phyloP scores from a whole-genome alignment of 2,113 vertebrate genomes.

The Malurus elegans region DNA sequence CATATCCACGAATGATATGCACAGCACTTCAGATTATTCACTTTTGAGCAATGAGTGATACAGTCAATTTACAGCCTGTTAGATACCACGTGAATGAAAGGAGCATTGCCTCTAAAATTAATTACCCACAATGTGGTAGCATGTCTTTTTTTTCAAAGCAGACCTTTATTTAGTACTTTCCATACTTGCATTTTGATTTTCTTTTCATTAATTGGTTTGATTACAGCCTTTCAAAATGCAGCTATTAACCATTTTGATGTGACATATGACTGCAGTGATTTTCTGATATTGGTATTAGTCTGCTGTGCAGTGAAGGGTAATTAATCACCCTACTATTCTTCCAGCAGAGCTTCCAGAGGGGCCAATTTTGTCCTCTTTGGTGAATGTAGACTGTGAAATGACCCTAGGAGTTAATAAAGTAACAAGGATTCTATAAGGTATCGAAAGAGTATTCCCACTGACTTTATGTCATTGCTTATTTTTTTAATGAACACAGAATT shows the following conservation, averaged over 20 bases:
- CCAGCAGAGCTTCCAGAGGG: background rate
- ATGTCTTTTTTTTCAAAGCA: constrained; percentile 12
- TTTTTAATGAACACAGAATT: background rate
- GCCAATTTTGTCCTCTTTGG: background rate
- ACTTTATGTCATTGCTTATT: background rate
- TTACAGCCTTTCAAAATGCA: constrained; percentile 40
- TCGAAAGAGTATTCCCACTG: background rate
- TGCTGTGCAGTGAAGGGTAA: background rate
- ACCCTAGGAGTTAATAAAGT: background rate
- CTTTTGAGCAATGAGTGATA: background rate
- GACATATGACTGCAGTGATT: constrained; percentile 33
- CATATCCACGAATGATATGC: background rate
- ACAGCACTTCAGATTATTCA: background rate
- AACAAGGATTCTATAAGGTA: background rate
- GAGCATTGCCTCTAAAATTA: background rate
- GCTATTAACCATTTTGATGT: constrained; percentile 29
- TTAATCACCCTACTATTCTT: constrained; percentile 21
- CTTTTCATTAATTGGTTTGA: constrained; percentile 54
- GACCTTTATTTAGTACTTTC: constrained; percentile 35
- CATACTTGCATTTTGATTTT: constrained; percentile 19
- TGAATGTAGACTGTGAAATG: background rate
- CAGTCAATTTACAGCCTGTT: constrained; percentile 8
- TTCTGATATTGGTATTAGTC: constrained; percentile 13
- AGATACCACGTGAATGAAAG: background rate
- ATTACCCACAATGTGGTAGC: constrained; percentile 29